Percentiles rank a stretch among this genome's conserved stretches.
phyloP scores from a whole-genome alignment of 1,140 invertebrate genomes.

The Hesperophylax magnus region DNA sequence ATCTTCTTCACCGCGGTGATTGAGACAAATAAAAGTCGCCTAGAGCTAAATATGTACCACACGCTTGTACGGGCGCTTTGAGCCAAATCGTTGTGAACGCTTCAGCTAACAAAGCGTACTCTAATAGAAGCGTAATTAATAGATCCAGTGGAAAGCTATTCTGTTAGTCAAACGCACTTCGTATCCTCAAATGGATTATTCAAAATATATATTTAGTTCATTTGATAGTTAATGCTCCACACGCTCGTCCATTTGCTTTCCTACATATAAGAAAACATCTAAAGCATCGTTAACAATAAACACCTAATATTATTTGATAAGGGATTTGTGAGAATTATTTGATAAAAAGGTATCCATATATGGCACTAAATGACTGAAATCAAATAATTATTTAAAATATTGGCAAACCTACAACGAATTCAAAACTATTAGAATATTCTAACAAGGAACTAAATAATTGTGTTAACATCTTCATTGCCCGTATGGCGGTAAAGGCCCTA shows the following conservation, averaged over 20 bases:
- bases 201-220: conserved; percentile 19
- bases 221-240: background rate
- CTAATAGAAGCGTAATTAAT: too few relatives aligned
- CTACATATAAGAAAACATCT: conserved; percentile 33
- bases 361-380: conserved; percentile 37
- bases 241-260: background rate
- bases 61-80: background rate
- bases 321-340: conserved; percentile 22
- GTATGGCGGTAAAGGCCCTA: background rate
- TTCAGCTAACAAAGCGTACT: conserved; percentile 16
- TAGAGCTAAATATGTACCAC: conserved; percentile 6
- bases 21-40: conserved; percentile 9
- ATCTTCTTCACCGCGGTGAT: background rate
- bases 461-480: background rate
- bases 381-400: conserved; percentile 20
- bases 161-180: background rate
- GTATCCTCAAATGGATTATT: conserved; percentile 11
- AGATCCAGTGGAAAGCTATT: conserved; percentile 2
- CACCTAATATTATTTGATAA: conserved; percentile 19
- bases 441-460: conserved; percentile 4
- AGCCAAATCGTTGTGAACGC: background rate
- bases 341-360: conserved; percentile 19
- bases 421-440: background rate
- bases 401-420: conserved; percentile 23
- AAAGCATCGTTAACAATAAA: conserved; percentile 37